phyloP scores from a whole-genome alignment of 2,113 vertebrate species.

The Gopherus evgoodei region DNA sequence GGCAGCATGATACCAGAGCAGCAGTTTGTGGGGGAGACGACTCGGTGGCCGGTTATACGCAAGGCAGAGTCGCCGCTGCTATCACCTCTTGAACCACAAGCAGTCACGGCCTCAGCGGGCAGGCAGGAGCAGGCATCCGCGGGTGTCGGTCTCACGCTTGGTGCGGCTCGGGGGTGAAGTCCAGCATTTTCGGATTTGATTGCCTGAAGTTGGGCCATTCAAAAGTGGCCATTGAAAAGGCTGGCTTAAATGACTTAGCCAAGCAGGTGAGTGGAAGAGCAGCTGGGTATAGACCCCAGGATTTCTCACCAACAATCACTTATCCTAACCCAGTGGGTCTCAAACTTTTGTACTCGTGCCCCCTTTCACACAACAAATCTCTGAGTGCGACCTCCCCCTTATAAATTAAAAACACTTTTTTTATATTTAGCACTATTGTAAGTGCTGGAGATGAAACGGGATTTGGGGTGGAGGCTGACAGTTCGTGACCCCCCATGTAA shows the following conservation, averaged over 20 bases:
- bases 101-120: neutral
- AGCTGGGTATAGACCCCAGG: rapidly evolving
- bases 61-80: neutral
- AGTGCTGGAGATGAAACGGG: too few species aligned
- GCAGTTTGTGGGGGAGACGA: neutral
- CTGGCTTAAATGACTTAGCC: neutral
- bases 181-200: neutral
- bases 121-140: neutral
- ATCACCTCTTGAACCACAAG: neutral
- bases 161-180: neutral
- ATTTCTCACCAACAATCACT: rapidly evolving
- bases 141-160: neutral
- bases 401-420: too few species aligned
- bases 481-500: too few species aligned
- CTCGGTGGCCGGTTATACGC: too few species aligned
- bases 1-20: neutral
- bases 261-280: rapidly evolving
- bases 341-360: too few species aligned
- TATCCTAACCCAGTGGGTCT: neutral
- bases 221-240: neutral
- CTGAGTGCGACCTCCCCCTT: too few species aligned
- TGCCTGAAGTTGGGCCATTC: neutral
- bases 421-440: too few species aligned
- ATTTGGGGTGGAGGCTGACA: too few species aligned
- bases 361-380: too few species aligned